A percentile compares a stretch with the other conserved stretches of the same genome.
These are phyloP conservation scores for Drosophila lacicola DNA, from an alignment of 2,888 invertebrate genomes.

Conservation along the genomic window DNA sequence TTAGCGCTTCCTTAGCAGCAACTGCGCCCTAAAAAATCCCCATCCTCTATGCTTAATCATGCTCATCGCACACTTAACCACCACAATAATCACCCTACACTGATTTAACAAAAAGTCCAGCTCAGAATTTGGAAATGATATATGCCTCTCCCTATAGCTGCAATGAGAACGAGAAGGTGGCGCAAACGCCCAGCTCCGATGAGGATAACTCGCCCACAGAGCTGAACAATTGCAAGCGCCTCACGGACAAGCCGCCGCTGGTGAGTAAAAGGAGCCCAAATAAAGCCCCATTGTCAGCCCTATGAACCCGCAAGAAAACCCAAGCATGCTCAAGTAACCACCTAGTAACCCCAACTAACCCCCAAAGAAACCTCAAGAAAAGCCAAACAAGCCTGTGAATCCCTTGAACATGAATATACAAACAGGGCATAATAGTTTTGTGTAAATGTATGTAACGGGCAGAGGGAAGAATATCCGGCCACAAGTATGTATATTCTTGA, in stretches of 20 bases:
- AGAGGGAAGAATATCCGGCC: background rate
- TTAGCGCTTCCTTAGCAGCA: background rate
- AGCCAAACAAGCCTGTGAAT: constrained; percentile 8
- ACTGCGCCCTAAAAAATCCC: constrained; percentile 9
- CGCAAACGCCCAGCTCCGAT: constrained; percentile 88
- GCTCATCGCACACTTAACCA: constrained; percentile 48
- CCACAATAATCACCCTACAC: constrained; percentile 20
- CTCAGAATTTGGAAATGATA: background rate
- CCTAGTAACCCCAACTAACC: background rate
- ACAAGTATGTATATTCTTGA: no score
- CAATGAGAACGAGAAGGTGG: constrained; percentile 84
- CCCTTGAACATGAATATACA: background rate
- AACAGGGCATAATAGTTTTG: no score
- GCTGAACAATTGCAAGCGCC: constrained; percentile 92
- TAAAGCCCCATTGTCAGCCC: background rate
- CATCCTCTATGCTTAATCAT: constrained; percentile 60
- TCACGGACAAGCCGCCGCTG: constrained; percentile 92
- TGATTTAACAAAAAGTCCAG: background rate
- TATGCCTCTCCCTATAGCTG: constrained; percentile 68
- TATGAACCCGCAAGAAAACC: background rate
- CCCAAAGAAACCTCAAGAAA: constrained; percentile 17
- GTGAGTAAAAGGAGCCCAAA: constrained; percentile 63
- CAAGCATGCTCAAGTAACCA: background rate
- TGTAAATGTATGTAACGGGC: background rate
- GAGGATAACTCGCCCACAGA: constrained; percentile 94